phyloP scores from a whole-genome alignment of 2,888 invertebrate genomes.

The Hecatera dysodea region DNA sequence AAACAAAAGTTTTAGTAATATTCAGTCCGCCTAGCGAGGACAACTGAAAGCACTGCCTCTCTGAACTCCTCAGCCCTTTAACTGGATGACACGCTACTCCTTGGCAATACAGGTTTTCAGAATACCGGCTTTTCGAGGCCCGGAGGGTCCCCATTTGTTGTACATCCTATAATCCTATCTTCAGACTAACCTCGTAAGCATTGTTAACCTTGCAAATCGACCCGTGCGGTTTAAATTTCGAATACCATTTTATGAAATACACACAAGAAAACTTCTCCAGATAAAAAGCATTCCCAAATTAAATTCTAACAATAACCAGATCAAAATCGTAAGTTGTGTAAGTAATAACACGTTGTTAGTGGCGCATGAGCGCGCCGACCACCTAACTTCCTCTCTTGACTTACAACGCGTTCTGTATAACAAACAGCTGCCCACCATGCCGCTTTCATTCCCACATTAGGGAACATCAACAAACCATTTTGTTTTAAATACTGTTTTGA shows the following conservation, averaged over 20 bases:
- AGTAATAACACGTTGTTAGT: constrained; percentile 51
- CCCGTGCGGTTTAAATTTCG: neutral
- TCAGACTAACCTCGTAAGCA: too few relatives aligned
- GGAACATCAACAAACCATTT: constrained; percentile 60
- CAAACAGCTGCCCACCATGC: constrained; percentile 50
- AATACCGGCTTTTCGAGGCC: too few relatives aligned
- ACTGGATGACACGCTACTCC: too few relatives aligned
- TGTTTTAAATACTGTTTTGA: constrained; percentile 48
- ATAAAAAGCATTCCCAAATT: constrained; percentile 16
- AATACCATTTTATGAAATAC: too few relatives aligned
- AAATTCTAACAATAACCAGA: constrained; percentile 38
- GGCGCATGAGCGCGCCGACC: constrained; percentile 43
- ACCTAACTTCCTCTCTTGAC: constrained; percentile 54
- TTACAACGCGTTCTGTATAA: constrained; percentile 59
- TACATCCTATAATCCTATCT: too few relatives aligned
- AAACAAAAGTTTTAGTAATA: too few relatives aligned
- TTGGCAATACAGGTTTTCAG: too few relatives aligned
- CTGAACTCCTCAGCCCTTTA: too few relatives aligned
- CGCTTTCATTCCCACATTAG: constrained; percentile 58
- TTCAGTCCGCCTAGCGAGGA: too few relatives aligned
- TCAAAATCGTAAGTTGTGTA: constrained; percentile 43
- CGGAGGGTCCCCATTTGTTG: too few relatives aligned
- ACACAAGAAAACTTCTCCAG: neutral
- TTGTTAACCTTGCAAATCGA: too few relatives aligned
- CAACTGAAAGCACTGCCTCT: too few relatives aligned